phyloP scores from a whole-genome alignment of 2,113 vertebrate genomes.

The Corythornis vintsioides region DNA sequence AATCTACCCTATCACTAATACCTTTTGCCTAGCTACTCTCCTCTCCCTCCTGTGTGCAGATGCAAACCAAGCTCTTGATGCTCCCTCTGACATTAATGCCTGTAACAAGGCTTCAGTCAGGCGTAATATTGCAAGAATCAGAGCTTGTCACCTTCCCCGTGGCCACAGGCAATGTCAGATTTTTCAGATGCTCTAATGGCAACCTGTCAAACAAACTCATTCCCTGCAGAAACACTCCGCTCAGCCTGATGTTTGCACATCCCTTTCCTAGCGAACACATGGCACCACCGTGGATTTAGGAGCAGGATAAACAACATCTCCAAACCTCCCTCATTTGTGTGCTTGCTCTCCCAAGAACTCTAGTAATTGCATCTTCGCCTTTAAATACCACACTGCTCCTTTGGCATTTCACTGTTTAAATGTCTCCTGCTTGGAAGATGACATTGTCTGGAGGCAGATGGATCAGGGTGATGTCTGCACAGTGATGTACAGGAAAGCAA shows the following conservation, averaged over 20 bases:
- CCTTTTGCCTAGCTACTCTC: not conserved
- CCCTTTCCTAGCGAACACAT: not conserved
- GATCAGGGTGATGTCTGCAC: not conserved
- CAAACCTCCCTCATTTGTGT: not conserved
- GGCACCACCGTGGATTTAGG: not conserved
- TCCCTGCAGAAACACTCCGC: not conserved
- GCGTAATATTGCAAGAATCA: accelerated
- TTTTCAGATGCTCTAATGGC: slow-evolving; percentile 29
- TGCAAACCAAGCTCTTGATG: not conserved
- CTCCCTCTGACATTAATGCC: not conserved
- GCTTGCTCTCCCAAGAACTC: slow-evolving; percentile 38
- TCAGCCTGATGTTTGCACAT: not conserved
- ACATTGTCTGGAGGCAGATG: slow-evolving; percentile 1
- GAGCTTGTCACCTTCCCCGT: not conserved
- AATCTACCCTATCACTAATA: not conserved
- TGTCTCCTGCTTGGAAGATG: slow-evolving; percentile 31
- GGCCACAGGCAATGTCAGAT: not conserved
- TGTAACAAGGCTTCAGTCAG: not conserved
- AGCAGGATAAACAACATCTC: slow-evolving; percentile 36
- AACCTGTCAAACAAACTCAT: not conserved
- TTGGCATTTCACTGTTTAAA: slow-evolving; percentile 66
- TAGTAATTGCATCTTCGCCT: slow-evolving; percentile 47
- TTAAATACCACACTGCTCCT: slow-evolving; percentile 57
- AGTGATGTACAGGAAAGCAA: not conserved
- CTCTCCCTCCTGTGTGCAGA: not conserved